These are phyloP conservation scores for Pentamera pediparva DNA, from an alignment of 53 echinoderm and acorn worm genomes.

Conservation along the genomic window DNA sequence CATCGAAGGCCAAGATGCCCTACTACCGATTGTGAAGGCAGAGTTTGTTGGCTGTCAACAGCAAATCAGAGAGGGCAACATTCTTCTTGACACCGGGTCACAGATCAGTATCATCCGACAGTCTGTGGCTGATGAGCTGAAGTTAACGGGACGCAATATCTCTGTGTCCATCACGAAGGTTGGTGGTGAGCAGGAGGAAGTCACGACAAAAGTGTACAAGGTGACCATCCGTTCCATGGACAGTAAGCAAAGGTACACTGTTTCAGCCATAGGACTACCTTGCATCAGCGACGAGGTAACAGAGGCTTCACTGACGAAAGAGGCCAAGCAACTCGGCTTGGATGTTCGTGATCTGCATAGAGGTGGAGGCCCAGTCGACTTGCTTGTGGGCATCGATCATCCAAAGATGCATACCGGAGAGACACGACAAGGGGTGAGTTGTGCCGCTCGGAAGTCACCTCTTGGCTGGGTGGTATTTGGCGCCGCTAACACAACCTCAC, in stretches of 20 bases:
- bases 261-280: conserved; percentile 44
- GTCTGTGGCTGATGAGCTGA: conserved; percentile 14
- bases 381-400: conserved; percentile 36
- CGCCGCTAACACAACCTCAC: neutral
- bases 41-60: neutral
- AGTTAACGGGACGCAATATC: conserved; percentile 10
- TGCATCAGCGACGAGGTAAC: conserved; percentile 36
- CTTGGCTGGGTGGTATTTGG: conserved; percentile 27
- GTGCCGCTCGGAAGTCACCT: conserved; percentile 10
- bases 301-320: conserved; percentile 1
- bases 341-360: neutral
- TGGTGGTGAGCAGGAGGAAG: conserved; percentile 33
- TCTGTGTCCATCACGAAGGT: conserved; percentile 28
- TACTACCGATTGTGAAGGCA: conserved; percentile 25
- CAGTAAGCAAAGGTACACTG: neutral
- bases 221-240: neutral
- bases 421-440: conserved; percentile 15
- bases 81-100: conserved; percentile 43
- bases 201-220: conserved; percentile 33
- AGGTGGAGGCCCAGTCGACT: conserved; percentile 31
- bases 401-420: conserved; percentile 37
- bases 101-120: conserved; percentile 40
- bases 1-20: neutral
- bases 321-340: conserved; percentile 2
- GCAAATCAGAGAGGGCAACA: conserved; percentile 7